Evolutionary conservation across 1,140 invertebrate genomes (phyloP).

Genomic region (Ctenoplectra terminalis): DNA sequence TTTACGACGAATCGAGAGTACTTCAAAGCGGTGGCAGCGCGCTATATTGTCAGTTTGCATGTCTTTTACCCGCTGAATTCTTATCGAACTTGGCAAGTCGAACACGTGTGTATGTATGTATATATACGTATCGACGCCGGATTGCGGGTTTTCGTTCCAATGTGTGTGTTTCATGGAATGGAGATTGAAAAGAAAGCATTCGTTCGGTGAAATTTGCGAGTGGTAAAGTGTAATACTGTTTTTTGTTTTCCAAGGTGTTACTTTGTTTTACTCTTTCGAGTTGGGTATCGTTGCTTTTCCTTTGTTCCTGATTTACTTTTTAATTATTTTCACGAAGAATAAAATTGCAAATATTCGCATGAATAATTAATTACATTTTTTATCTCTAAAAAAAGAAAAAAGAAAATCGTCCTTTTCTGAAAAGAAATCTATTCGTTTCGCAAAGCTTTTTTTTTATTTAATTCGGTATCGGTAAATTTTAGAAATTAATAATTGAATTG

Average conservation of each 20-base stretch:
- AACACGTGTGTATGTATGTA: neutral
- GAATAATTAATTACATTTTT: too few species aligned
- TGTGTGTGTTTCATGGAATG: neutral
- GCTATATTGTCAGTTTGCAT: neutral
- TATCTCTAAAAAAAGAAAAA: too few species aligned
- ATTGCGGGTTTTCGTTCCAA: conserved; percentile 4
- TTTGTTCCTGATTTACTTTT: too few species aligned
- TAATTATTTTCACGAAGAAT: too few species aligned
- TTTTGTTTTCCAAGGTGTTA: neutral
- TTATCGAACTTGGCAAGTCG: neutral
- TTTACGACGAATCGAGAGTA: conserved; percentile 36
- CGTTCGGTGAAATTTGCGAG: neutral
- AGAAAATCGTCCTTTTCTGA: too few species aligned
- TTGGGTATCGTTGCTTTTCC: too few species aligned
- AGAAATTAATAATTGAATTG: too few species aligned
- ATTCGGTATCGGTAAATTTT: too few species aligned
- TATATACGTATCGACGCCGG: neutral
- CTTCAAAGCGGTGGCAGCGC: neutral
- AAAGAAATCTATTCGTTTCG: too few species aligned
- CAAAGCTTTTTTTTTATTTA: too few species aligned
- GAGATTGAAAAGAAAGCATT: neutral
- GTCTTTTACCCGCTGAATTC: neutral
- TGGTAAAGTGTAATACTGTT: neutral
- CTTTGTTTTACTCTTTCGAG: neutral
- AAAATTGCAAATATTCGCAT: too few species aligned